phyloP scores from a whole-genome alignment of 2,888 invertebrate genomes.

The Cyrtodaria siliqua region DNA sequence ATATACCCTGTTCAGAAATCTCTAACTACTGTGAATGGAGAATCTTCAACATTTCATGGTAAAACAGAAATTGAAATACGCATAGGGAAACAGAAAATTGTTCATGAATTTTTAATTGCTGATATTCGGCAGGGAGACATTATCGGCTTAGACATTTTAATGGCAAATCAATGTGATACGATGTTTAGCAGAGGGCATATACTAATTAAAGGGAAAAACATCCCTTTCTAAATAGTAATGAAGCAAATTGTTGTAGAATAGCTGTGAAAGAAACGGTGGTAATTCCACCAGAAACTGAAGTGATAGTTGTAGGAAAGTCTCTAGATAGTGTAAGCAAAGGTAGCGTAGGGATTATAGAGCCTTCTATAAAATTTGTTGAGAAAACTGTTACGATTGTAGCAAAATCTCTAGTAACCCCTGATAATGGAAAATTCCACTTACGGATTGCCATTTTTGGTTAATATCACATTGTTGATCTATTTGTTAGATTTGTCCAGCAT shows the following conservation, averaged over 20 bases:
- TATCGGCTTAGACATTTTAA: too few relatives aligned
- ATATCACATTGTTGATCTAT: not conserved
- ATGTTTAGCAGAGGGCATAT: slow-evolving; percentile 16
- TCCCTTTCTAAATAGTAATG: slow-evolving; percentile 15
- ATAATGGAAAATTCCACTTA: not conserved
- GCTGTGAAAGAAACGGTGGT: slow-evolving; percentile 16
- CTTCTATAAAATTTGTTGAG: slow-evolving; percentile 4
- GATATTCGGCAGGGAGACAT: slow-evolving; percentile 1
- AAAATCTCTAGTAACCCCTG: slow-evolving; percentile 11
- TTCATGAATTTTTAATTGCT: slow-evolving; percentile 17
- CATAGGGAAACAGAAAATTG: too few relatives aligned
- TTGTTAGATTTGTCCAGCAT: too few relatives aligned
- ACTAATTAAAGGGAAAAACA: slow-evolving; percentile 6
- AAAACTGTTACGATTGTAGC: slow-evolving; percentile 29
- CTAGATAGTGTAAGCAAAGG: slow-evolving; percentile 10
- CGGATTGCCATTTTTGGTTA: slow-evolving; percentile 10
- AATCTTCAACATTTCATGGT: too few relatives aligned
- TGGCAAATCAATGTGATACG: slow-evolving; percentile 19
- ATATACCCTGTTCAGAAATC: too few relatives aligned
- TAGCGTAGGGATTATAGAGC: slow-evolving; percentile 14
- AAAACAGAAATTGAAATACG: too few relatives aligned
- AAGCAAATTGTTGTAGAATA: slow-evolving; percentile 9
- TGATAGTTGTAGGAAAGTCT: slow-evolving; percentile 16
- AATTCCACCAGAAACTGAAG: slow-evolving; percentile 16
- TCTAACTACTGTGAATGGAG: too few relatives aligned